Evolutionary conservation across 2,888 invertebrate genomes (phyloP).

Genomic region (Microdon myrmicae): DNA sequence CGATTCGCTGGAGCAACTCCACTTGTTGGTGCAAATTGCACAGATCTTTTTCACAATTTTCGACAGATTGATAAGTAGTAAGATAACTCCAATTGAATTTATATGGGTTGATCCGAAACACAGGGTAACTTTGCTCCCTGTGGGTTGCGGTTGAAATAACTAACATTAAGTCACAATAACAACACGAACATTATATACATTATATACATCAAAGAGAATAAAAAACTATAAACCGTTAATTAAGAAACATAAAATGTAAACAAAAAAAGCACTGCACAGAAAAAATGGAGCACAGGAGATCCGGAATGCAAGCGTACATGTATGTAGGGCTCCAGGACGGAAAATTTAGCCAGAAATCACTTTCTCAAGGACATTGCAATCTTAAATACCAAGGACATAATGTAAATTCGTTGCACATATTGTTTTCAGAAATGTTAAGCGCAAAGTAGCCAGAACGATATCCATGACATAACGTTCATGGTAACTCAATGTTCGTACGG

Average conservation of each 20-base stretch:
- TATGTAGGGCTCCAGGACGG: not conserved
- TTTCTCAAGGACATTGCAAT: constrained; percentile 39
- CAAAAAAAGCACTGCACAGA: not conserved
- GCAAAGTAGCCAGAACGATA: constrained; percentile 31
- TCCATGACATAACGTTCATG: constrained; percentile 47
- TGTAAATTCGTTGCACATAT: constrained; percentile 30
- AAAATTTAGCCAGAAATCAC: constrained; percentile 1
- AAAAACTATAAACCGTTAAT: too few species aligned
- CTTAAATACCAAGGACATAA: constrained; percentile 33
- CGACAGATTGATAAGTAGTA: constrained; percentile 48
- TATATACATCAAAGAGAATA: too few species aligned
- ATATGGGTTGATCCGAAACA: too few species aligned
- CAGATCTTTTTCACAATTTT: constrained; percentile 47
- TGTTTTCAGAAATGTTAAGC: constrained; percentile 15
- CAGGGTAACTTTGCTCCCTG: too few species aligned
- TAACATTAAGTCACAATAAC: too few species aligned
- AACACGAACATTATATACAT: too few species aligned
- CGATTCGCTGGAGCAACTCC: constrained; percentile 24
- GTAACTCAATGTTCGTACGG: too few species aligned
- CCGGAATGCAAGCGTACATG: constrained; percentile 2
- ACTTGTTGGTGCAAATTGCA: constrained; percentile 51
- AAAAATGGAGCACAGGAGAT: not conserved
- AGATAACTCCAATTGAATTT: too few species aligned
- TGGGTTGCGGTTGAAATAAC: too few species aligned
- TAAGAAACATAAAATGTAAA: too few species aligned